Conservation (phyloP, 2,888 invertebrate species). For the Heliconius sara region DNA sequence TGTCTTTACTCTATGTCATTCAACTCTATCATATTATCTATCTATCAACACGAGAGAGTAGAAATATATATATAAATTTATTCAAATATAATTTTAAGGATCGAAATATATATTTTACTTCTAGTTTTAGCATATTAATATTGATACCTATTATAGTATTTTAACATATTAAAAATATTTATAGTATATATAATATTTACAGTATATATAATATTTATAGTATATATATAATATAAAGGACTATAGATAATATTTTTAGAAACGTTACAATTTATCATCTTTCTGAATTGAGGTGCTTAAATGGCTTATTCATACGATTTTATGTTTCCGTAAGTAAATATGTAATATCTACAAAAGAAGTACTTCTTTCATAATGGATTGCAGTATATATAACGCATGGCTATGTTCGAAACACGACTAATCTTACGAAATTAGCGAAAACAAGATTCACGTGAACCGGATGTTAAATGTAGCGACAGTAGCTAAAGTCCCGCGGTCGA, state of each 20-base stretch:
- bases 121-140: background rate
- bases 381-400: background rate
- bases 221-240: too few relatives aligned
- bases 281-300: background rate
- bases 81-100: background rate
- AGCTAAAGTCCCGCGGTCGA: slow-evolving; percentile 48
- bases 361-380: background rate
- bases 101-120: background rate
- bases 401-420: background rate
- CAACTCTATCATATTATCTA: slow-evolving; percentile 46
- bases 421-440: slow-evolving; percentile 39
- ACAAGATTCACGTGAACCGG: slow-evolving; percentile 44
- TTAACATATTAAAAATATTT: background rate
- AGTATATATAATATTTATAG: background rate
- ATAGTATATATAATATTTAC: too few relatives aligned
- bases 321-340: background rate
- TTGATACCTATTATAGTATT: background rate
- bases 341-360: background rate
- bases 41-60: slow-evolving; percentile 20
- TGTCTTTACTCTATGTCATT: slow-evolving; percentile 50
- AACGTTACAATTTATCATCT: background rate
- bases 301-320: background rate
- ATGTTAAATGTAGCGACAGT: slow-evolving; percentile 44
- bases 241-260: background rate
- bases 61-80: background rate